These are phyloP conservation scores for Prolemur simus DNA, from an alignment of 2,113 vertebrate genomes.

Conservation along the genomic window DNA sequence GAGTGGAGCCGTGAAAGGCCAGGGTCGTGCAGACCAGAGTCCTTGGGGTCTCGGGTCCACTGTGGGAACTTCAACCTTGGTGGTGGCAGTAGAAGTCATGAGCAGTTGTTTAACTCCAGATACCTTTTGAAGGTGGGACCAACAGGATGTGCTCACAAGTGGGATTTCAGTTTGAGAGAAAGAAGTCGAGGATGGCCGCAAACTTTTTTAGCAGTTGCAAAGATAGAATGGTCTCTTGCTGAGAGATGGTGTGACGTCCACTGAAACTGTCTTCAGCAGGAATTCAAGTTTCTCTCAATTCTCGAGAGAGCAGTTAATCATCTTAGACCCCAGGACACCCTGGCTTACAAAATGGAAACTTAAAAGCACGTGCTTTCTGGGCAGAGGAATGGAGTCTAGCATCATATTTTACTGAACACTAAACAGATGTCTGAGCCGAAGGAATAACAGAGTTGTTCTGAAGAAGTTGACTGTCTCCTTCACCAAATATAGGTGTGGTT, in stretches of 20 bases:
- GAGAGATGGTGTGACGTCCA: not conserved
- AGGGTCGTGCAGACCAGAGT: not conserved
- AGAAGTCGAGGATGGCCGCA: not conserved
- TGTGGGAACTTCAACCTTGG: not conserved
- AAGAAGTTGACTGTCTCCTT: not conserved
- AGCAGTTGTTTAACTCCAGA: not conserved
- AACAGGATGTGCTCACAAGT: not conserved
- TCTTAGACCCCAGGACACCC: not conserved
- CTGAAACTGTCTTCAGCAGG: not conserved
- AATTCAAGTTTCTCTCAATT: not conserved
- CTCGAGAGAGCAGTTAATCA: not conserved
- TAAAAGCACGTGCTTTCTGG: conserved; percentile 24
- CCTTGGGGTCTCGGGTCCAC: accelerated
- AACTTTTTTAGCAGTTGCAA: not conserved
- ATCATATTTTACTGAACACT: not conserved
- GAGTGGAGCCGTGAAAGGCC: not conserved
- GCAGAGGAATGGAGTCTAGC: not conserved
- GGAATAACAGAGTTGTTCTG: not conserved
- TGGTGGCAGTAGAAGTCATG: not conserved
- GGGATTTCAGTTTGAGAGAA: not conserved
- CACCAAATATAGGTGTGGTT: conserved; percentile 69
- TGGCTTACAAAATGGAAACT: conserved; percentile 13
- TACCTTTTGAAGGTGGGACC: not conserved
- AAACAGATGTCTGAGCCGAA: conserved; percentile 37
- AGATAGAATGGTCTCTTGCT: not conserved